Evolutionary conservation across 2,113 vertebrate species (phyloP), one percentile per base, ranked within the genome.

Genomic region (Corythaeola cristata): DNA sequence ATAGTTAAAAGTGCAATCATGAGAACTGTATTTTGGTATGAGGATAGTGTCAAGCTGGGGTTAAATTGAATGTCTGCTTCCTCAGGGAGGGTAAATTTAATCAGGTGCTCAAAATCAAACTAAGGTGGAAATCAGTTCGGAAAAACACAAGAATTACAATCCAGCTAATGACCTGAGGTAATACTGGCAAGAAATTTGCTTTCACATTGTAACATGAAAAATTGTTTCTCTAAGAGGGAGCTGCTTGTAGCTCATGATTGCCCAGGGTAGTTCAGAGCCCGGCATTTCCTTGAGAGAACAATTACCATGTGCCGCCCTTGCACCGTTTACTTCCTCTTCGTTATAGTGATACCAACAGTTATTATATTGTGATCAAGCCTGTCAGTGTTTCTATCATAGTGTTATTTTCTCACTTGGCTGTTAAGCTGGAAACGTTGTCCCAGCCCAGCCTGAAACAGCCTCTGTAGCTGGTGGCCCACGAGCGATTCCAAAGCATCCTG

Each of bases 121-220:
- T 95, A 97, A 92, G 93, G 93, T 78, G 92, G 82, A 96, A 98
- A 95, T 90, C 96, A 89, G 82, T 90, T 97, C 84, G 95, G 95
- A 92, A 96, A 96, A 97, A 90, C 89, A 88, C 49, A 93, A 89
- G 91, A 94, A 96, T 96, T 96, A 96, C 95, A 96, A 96, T 93
- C 93, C 80, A 90, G 89, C 81, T 98, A 97, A 98, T 95, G 94
- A 97, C 93, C 94, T 89, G 93, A 93, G 85, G 93, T 97, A 97
- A 96, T 89, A 88, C 82, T 77, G 96, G 92, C 82, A 93, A 96
- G 96, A 97, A 94, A 89, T 92, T 89, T 92, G 55, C 89, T 96
- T 97, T 97, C 88, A 67, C 66, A 67, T 85, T 93, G 86, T 66
- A 91, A 86, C 58, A 92, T 56, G 88, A 95, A 95, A 93, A 93